These are phyloP conservation scores for Urechis unicinctus DNA, from an alignment of 2,888 invertebrate genomes.

Conservation along the genomic window DNA sequence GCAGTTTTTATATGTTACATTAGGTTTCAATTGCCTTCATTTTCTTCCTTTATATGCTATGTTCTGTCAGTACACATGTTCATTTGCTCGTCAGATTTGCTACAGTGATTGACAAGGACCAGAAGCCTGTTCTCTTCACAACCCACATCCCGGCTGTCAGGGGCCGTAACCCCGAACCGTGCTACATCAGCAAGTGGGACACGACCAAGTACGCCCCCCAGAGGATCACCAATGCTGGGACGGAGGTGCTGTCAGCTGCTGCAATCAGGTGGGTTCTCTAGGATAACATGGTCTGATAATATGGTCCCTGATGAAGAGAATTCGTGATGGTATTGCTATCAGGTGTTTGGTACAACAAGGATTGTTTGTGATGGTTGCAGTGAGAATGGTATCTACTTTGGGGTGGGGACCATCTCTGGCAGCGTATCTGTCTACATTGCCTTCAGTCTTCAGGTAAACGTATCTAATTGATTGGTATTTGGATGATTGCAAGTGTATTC, in stretches of 20 bases:
- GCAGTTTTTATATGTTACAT: no score
- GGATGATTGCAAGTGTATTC: no score
- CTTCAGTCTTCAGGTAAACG: conserved; percentile 71
- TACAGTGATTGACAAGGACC: conserved; percentile 63
- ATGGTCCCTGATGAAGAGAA: no score
- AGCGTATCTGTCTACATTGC: conserved; percentile 84
- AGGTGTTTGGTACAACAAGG: no score
- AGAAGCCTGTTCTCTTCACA: conserved; percentile 59
- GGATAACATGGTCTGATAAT: background rate
- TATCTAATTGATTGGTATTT: no score
- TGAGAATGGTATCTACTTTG: conserved; percentile 83
- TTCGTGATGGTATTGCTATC: background rate
- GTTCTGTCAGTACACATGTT: background rate
- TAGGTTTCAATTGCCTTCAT: no score
- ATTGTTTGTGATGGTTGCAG: conserved; percentile 53
- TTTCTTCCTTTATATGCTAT: no score
- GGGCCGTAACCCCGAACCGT: conserved; percentile 53
- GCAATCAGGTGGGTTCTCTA: conserved; percentile 35
- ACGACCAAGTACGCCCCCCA: conserved; percentile 58
- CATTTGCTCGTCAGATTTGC: conserved; percentile 52
- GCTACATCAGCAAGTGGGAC: conserved; percentile 76
- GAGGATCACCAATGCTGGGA: conserved; percentile 57
- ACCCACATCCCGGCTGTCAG: conserved; percentile 72
- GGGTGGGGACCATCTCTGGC: conserved; percentile 86
- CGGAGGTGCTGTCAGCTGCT: conserved; percentile 41